Evolutionary conservation across 2,888 invertebrate species (phyloP), one percentile per base, ranked within the genome.

Genomic region (Drosophila antonietae): DNA sequence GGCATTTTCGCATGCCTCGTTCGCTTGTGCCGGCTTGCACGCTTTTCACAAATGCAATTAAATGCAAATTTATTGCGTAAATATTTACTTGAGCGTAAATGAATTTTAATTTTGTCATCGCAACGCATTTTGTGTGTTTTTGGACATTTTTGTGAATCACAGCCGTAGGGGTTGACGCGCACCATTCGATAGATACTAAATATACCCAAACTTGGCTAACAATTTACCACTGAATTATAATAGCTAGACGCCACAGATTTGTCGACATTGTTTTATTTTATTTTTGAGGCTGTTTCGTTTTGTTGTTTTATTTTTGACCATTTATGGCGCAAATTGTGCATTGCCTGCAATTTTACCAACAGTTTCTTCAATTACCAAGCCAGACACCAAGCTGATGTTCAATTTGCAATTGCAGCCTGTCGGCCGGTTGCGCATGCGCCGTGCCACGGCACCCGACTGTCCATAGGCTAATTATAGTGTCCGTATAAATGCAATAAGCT

Each of bases 81-180:
- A 88, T 86, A 86, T 86, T 86, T 86, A 86, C 88, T 88, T 88
- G 87, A 88, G 86, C 88, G 86, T 86, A 86, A 86, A 86, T 85
- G 85, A 83, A 85, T 88, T 88, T 85, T 82, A 89, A 84, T 84
- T 84, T 87, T 84, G 88, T 77, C 80, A 77, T 51, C 68, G 63
- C 5, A 37, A 33, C 37, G 41, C 66, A 37, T 49, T 70, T 70
- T 46, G 64, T 49, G 58, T 69, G 28, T 80, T 67, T 76, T 65
- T 15, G 68, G 18, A 59, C 55, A 53, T 68, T 69, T 63, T 65
- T 76, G 43, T 57, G 62, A 63, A 39, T 15, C 3, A 28, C 10
- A 31, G 28, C 44, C 39, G 46, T 52, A 84, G 69, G 89, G 83
- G 28, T 28, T 44, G 33, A 39, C 18, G n/a, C 12, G n/a, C 12